Evolutionary conservation across 2,888 invertebrate species (phyloP).

Genomic region (Nemoura dubitans): DNA sequence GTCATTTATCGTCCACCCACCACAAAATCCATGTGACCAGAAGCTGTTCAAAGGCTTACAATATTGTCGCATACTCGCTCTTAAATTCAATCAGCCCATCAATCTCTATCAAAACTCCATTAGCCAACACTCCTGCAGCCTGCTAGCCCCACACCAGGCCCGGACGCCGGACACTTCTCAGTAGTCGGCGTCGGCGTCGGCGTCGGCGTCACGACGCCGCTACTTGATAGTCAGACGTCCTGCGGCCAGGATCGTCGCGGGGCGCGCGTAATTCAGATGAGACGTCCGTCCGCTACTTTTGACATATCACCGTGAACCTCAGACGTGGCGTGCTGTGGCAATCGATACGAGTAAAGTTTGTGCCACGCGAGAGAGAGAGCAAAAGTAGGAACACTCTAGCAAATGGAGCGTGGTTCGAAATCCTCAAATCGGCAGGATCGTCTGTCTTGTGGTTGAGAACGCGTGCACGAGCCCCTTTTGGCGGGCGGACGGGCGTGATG

Average conservation of each 20-base stretch:
- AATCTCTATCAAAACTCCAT: constrained; percentile 37
- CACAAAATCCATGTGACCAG: background rate
- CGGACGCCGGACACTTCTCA: background rate
- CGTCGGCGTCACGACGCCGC: background rate
- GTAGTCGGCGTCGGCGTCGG: background rate
- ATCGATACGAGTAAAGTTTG: background rate
- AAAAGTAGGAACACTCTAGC: background rate
- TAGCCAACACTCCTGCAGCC: background rate
- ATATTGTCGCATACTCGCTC: constrained; percentile 9
- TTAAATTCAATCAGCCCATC: constrained; percentile 30
- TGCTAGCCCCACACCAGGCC: background rate
- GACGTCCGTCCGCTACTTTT: background rate
- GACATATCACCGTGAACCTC: background rate
- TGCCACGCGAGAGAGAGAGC: background rate
- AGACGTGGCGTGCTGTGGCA: background rate
- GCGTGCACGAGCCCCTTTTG: background rate
- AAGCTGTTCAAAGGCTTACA: constrained; percentile 14
- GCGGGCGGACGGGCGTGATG: background rate
- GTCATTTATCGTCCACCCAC: constrained; percentile 12
- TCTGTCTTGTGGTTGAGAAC: background rate
- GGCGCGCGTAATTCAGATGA: background rate
- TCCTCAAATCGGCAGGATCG: background rate
- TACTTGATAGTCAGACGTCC: background rate
- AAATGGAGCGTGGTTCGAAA: constrained; percentile 4
- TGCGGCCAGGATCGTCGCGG: background rate